Base-by-base conservation (phyloP, 2,113 vertebrate species). In the Pachypanchax playfairii region DNA sequence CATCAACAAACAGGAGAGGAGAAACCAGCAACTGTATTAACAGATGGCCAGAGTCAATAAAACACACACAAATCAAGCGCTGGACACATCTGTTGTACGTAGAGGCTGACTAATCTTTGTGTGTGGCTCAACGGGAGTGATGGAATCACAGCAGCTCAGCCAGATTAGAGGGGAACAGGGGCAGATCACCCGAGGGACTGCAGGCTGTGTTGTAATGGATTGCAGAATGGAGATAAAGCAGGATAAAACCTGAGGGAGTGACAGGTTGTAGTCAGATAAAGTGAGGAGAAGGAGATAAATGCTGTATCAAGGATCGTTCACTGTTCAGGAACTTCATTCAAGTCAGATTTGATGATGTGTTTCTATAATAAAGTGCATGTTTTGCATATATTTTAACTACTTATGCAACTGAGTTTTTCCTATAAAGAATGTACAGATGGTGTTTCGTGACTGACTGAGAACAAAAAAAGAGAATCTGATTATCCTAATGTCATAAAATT, bases 31-130 rank as follows among this genome's bases (percentile, higher is more conserved):
- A 91, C 91, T 91, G 91, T 90, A 92, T 92, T 92, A 93, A 92
- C 92, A 92, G 91, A 92, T 92, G 91, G 90, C 82, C 83, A 88
- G 85, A 92, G 91, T 92, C 91, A 93, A 93, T 92, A 91, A 92
- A 91, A 87, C 86, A 87, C 83, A 77, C 89, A 92, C 88, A 92
- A 90, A 91, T 89, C 89, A 89, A 79, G 80, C 66, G 77, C 44
- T 65, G 75, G 84, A 90, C 88, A 89, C 91, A 91, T 91, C 89
- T 92, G 90, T 77, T 88, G 79, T 62, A 75, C 53, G 66, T 13
- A 51, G 79, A 80, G 80, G 77, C 73, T 14, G 79, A 83, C 84
- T 88, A 85, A 89, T 89, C 88, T 88, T 79, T 80, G 77, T 86
- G 71, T 78, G 83, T 73, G 87, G 84, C 78, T 87, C 73, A 13